phyloP scores from a whole-genome alignment of 2,113 vertebrate species.

The Emydura subglobosa region DNA sequence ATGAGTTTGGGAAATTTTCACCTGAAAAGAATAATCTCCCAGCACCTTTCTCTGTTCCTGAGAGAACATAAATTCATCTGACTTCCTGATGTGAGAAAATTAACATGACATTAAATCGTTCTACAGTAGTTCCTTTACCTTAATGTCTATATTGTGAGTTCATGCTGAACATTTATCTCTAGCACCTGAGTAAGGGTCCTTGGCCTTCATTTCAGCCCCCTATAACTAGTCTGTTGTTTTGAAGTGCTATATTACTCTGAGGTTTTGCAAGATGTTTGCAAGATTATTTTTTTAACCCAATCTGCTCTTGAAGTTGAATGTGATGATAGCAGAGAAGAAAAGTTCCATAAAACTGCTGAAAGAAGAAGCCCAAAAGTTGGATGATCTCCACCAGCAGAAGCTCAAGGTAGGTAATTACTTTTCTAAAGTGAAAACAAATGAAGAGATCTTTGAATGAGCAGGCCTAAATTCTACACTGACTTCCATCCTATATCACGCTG shows the following conservation, averaged over 20 bases:
- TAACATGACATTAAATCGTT: not conserved
- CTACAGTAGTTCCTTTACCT: not conserved
- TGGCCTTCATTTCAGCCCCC: not conserved
- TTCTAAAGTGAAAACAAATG: not conserved
- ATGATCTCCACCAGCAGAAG: not conserved
- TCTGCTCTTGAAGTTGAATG: not conserved
- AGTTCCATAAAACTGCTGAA: not conserved
- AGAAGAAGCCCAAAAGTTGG: not conserved
- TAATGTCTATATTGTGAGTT: not conserved
- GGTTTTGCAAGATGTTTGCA: not conserved
- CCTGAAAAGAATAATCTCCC: too few species aligned
- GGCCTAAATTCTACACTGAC: not conserved
- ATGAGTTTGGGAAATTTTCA: not conserved
- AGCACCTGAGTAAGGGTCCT: not conserved
- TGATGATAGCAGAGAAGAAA: not conserved
- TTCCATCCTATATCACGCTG: not conserved
- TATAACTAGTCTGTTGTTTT: not conserved
- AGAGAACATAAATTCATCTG: not conserved
- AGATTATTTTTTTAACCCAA: not conserved
- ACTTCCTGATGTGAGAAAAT: not conserved
- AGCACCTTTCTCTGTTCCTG: too few species aligned
- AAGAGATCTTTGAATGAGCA: not conserved
- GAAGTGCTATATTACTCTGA: not conserved
- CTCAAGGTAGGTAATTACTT: too few species aligned
- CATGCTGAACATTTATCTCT: not conserved